phyloP scores from a whole-genome alignment of 2,888 invertebrate species.

The Hermaeophaga mercurialis region DNA sequence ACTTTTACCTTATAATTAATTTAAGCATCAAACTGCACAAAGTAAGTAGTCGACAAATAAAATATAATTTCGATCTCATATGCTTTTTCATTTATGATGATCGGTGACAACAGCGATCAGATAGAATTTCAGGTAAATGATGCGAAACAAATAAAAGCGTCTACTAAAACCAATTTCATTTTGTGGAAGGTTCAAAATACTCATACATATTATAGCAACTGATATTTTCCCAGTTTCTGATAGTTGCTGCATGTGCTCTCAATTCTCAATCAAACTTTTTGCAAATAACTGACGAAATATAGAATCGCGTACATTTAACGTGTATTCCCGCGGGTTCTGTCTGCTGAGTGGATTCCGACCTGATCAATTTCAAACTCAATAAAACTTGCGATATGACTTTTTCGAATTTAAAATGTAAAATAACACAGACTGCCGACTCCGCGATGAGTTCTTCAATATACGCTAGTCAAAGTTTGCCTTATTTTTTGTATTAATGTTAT shows the following conservation, averaged over 20 bases:
- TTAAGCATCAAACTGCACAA: no score
- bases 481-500: conserved; percentile 13
- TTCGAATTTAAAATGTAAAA: conserved; percentile 42
- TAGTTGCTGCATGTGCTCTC: not conserved
- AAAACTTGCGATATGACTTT: conserved; percentile 50
- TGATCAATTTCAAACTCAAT: conserved; percentile 54
- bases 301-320: conserved; percentile 40
- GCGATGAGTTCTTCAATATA: not conserved
- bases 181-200: not conserved
- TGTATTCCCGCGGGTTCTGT: conserved; percentile 43
- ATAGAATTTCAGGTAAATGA: no score
- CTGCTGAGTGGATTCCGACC: conserved; percentile 46
- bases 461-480: not conserved
- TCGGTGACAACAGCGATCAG: no score
- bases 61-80: no score
- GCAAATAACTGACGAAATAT: conserved; percentile 35
- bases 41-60: no score
- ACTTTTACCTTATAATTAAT: no score
- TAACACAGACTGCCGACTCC: conserved; percentile 14
- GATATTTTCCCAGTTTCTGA: conserved; percentile 5
- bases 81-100: no score
- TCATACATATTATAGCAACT: not conserved
- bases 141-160: no score
- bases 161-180: conserved; percentile 4
- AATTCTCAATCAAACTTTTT: conserved; percentile 22